Evolutionary conservation across 2,888 invertebrate species (phyloP).

Genomic region (Ormia ochracea): DNA sequence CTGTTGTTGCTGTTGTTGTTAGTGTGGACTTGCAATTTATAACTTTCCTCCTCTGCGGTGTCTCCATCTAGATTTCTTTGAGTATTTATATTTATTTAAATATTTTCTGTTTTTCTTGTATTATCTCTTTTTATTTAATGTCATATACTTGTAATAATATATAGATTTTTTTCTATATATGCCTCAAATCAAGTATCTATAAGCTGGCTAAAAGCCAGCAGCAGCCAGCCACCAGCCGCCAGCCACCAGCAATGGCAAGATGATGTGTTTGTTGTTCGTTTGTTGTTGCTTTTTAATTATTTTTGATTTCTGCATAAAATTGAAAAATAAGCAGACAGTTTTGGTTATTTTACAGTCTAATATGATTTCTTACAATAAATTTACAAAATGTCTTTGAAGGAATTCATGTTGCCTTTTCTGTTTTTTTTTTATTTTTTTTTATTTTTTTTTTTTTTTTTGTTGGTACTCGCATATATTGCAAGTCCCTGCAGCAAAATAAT

Average conservation of each 20-base stretch:
- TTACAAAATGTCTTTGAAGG: slow-evolving; percentile 62
- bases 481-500: slow-evolving; percentile 12
- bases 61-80: slow-evolving; percentile 9
- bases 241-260: slow-evolving; percentile 44
- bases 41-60: slow-evolving; percentile 9
- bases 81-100: slow-evolving; percentile 6
- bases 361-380: slow-evolving; percentile 59
- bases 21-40: slow-evolving; percentile 47
- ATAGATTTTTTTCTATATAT: slow-evolving; percentile 54
- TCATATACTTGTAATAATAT: slow-evolving; percentile 62
- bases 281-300: slow-evolving; percentile 53
- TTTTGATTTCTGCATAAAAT: slow-evolving; percentile 62
- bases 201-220: slow-evolving; percentile 59
- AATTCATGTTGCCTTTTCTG: slow-evolving; percentile 27
- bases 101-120: background rate
- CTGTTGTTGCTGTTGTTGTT: slow-evolving; percentile 22
- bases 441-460: background rate
- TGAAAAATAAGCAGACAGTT: slow-evolving; percentile 58
- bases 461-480: background rate
- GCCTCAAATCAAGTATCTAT: slow-evolving; percentile 60
- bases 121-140: slow-evolving; percentile 34
- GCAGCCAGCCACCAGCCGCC: slow-evolving; percentile 31
- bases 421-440: slow-evolving; percentile 4
- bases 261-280: slow-evolving; percentile 16
- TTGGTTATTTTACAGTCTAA: slow-evolving; percentile 48